phyloP scores from a whole-genome alignment of 2,888 invertebrate genomes.

The Catonia carolina region DNA sequence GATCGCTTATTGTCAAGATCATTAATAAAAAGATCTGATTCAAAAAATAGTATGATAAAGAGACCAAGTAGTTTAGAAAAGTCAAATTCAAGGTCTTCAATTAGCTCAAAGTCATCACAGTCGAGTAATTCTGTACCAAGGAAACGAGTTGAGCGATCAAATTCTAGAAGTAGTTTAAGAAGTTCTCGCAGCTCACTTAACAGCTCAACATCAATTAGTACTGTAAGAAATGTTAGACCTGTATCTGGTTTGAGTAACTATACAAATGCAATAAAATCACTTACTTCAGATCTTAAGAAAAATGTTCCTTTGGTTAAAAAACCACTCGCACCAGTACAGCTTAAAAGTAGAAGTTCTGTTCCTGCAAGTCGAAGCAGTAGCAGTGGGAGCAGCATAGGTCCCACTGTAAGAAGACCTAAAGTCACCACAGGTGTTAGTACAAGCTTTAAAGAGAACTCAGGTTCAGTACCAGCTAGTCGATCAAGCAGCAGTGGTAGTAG shows the following conservation, averaged over 20 bases:
- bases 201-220: slow-evolving; percentile 69
- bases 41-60: slow-evolving; percentile 6
- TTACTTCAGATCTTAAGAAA: slow-evolving; percentile 41
- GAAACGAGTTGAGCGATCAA: slow-evolving; percentile 61
- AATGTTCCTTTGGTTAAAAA: slow-evolving; percentile 32
- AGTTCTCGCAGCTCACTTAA: slow-evolving; percentile 79
- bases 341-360: slow-evolving; percentile 38
- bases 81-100: slow-evolving; percentile 15
- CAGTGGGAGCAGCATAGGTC: slow-evolving; percentile 53
- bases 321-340: slow-evolving; percentile 36
- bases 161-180: slow-evolving; percentile 69
- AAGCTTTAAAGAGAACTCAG: slow-evolving; percentile 48
- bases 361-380: slow-evolving; percentile 54
- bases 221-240: slow-evolving; percentile 63
- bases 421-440: slow-evolving; percentile 39
- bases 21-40: slow-evolving; percentile 7
- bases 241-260: slow-evolving; percentile 42
- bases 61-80: slow-evolving; percentile 18
- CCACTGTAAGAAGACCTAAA: slow-evolving; percentile 32
- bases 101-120: slow-evolving; percentile 15
- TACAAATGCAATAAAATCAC: slow-evolving; percentile 47
- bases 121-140: background rate
- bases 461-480: slow-evolving; percentile 49
- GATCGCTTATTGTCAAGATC: slow-evolving; percentile 3
- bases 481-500: slow-evolving; percentile 46